Percentiles rank a stretch among this genome's conserved stretches.
These are phyloP conservation scores for Meriones unguiculatus DNA, from an alignment of 2,113 vertebrate species.

Conservation along the genomic window DNA sequence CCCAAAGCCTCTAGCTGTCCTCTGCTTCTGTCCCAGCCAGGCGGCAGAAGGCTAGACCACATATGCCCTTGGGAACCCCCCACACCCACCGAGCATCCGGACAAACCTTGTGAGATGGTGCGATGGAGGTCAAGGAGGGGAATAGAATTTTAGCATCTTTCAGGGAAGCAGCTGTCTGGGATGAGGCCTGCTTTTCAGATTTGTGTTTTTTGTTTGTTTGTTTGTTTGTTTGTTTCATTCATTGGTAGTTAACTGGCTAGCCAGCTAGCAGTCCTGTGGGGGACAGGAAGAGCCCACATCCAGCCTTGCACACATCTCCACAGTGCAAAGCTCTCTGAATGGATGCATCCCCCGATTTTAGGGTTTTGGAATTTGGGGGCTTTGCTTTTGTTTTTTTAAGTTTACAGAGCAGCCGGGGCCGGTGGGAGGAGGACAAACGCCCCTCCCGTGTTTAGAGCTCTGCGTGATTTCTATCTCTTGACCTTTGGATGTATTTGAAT, in stretches of 20 bases:
- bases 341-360: slow-evolving; percentile 45
- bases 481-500: slow-evolving; percentile 92
- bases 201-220: neutral
- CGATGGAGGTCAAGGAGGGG: neutral
- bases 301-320: neutral
- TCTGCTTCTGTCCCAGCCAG: neutral
- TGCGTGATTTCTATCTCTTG: slow-evolving; percentile 93
- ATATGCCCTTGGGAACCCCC: neutral
- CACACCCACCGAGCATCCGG: neutral
- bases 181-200: neutral
- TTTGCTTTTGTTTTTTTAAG: slow-evolving; percentile 70
- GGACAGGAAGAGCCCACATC: neutral
- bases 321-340: neutral
- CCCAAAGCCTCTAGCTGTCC: neutral
- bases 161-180: neutral
- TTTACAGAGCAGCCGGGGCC: slow-evolving; percentile 85
- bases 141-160: neutral
- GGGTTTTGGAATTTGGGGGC: neutral
- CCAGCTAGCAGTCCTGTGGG: neutral
- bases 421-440: slow-evolving; percentile 84
- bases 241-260: neutral
- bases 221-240: neutral
- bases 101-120: neutral
- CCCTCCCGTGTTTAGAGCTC: slow-evolving; percentile 89
- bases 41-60: neutral